phyloP scores from a whole-genome alignment of 2,888 invertebrate genomes.

The Kryphioiulus occultus region DNA sequence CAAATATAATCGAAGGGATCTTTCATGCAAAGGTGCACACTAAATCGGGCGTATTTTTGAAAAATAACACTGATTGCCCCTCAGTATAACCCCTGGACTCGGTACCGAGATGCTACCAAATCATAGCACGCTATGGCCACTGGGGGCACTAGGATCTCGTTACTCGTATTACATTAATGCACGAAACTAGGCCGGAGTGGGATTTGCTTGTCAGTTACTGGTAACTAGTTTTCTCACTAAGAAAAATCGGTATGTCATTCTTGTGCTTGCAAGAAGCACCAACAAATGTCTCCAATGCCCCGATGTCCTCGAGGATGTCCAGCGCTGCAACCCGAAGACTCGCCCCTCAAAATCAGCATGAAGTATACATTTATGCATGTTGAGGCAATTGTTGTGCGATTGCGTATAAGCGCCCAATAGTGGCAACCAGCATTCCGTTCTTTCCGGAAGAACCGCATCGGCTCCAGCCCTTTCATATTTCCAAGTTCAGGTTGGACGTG shows the following conservation, averaged over 20 bases:
- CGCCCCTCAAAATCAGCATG: constrained; percentile 24
- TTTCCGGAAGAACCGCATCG: background rate
- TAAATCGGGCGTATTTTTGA: background rate
- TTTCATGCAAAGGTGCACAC: constrained; percentile 26
- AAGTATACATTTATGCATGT: constrained; percentile 31
- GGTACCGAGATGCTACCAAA: background rate
- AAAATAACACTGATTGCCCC: constrained; percentile 7
- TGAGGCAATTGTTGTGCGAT: constrained; percentile 24
- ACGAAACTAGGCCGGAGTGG: background rate
- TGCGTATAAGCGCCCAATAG: background rate
- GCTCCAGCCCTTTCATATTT: background rate
- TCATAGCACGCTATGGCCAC: constrained; percentile 3
- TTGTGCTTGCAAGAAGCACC: background rate
- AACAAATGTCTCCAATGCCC: background rate
- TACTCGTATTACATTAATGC: background rate
- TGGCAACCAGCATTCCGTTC: background rate
- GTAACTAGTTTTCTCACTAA: constrained; percentile 20
- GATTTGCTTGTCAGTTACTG: background rate
- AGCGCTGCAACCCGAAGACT: background rate
- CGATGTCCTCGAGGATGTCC: background rate
- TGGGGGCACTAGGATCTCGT: constrained; percentile 13
- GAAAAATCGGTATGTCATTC: background rate
- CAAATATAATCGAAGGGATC: constrained; percentile 18
- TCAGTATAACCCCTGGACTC: background rate
- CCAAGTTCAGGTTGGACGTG: constrained; percentile 46